Evolutionary conservation across 1,140 invertebrate genomes (phyloP).

Genomic region (Carposina sasakii): DNA sequence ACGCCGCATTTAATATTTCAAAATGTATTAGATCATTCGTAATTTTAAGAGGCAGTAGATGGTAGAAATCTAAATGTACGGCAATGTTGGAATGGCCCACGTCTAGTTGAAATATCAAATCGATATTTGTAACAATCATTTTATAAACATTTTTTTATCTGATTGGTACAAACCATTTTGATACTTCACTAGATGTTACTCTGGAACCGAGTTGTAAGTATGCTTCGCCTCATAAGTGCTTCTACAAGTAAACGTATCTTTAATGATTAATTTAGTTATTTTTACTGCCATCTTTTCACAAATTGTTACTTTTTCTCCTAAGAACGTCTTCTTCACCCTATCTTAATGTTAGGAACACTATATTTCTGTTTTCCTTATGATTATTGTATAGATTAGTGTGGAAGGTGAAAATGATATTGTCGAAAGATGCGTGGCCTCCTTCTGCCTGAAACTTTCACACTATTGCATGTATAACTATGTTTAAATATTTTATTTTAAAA

Average conservation of each 20-base stretch:
- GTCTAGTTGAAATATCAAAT: too few relatives aligned
- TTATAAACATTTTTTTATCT: too few relatives aligned
- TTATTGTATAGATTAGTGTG: slow-evolving; percentile 42
- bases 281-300: slow-evolving; percentile 66
- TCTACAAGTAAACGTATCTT: slow-evolving; percentile 51
- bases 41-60: too few relatives aligned
- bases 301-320: slow-evolving; percentile 49
- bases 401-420: slow-evolving; percentile 23
- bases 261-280: slow-evolving; percentile 42
- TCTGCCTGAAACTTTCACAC: slow-evolving; percentile 32
- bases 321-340: slow-evolving; percentile 43
- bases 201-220: slow-evolving; percentile 65
- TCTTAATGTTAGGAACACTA: slow-evolving; percentile 54
- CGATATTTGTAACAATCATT: too few relatives aligned
- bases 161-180: too few relatives aligned
- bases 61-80: too few relatives aligned
- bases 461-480: slow-evolving; percentile 61
- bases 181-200: too few relatives aligned
- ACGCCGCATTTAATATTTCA: slow-evolving; percentile 40
- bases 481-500: slow-evolving; percentile 71
- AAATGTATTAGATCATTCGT: slow-evolving; percentile 43
- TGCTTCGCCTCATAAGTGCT: slow-evolving; percentile 66
- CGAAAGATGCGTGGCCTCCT: slow-evolving; percentile 9
- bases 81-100: too few relatives aligned
- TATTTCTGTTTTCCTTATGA: slow-evolving; percentile 48